Evolutionary conservation across 2,888 invertebrate species (phyloP), one percentile per base, ranked within the genome.

Genomic region (Crepidodera aurea): DNA sequence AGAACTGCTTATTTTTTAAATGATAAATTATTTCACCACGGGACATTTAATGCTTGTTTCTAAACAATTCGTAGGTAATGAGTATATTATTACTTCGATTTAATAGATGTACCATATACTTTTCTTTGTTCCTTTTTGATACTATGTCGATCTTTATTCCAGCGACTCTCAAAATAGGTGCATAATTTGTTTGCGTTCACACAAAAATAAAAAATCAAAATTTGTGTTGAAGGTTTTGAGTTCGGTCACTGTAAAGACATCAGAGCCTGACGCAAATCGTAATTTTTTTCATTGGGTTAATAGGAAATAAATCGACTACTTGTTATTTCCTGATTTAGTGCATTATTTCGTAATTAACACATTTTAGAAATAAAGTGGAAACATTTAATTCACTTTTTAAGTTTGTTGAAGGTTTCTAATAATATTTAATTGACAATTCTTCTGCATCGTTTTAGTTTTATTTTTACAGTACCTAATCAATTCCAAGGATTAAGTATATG

Each of bases 1-100:
- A 56, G 18, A 46, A 8, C 15, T 25, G 8, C n/a, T 39, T 48
- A 48, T 37, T 48, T 57, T 44, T 39, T 44, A 16, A 42, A 15
- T 2, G 37, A 34, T 18, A 25, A 16, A 8, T 44, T 55, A 39
- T 56, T 22, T 34, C 15, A 27, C 40, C 7, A 42, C 27, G 29
- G 6, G 27, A 42, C 18, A 29, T 56, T 37, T 8, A 2, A 42
- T 18, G 10, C 15, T 22, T 32, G 13, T 44, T 56, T 56, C 40
- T 40, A 53, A 27, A 53, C 53, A 10, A 32, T 39, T 12, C 39
- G 51, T 40, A 53, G 25, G 1, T 32, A 15, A 48, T 29, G 8
- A 16, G 3, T 32, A 18, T 5, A 2, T 16, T 10, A n/a, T 16
- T 18, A 46, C 10, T 25, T 15, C 6, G 27, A 25, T 46, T 34